Base-by-base conservation (phyloP, 2,888 invertebrate species). In the Melanostoma mellinum region DNA sequence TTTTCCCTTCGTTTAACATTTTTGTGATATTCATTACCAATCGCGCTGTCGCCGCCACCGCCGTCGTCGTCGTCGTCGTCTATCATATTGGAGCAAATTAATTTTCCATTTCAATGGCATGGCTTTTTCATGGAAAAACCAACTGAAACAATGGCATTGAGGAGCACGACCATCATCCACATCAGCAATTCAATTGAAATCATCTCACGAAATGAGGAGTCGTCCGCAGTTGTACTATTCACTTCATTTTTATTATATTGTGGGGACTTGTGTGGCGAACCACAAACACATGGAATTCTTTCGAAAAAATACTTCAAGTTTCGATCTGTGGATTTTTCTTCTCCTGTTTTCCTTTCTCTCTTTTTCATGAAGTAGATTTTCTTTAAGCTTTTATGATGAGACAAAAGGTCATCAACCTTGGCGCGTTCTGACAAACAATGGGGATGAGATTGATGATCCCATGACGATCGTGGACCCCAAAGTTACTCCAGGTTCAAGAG, bases 401-500 rank as follows among this genome's bases (percentile, higher is more conserved):
- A 20, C 30, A 36, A 75, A 78, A 79, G 84, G 74, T 79, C 84
- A 78, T 67, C 71, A 71, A 84, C 79, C 84, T 74, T 69, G 71
- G 65, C 53, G 32, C 35, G 55, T 55, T 42, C 42, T 20, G 55
- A 48, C 46, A 32, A 48, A 69, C 63, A 69, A 58, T 76, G 61
- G 56, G 38, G 38, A 71, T 44, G 61, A 81, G 77, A 78, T 78
- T 78, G 68, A 82, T 78, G 77, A 77, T 77, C 67, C 73, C 77
- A 77, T 65, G 56, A 61, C 77, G 77, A 81, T 81, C 72, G 60
- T 68, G 56, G 46, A 53, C 73, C 78, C 69, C 63, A 63, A 79
- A 84, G 42, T 75, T 50, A 60, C 56, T 67, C 71, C 84, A 84
- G 79, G 84, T 84, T 84, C 75, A 79, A 74, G 79, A 75, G 79